These are phyloP conservation scores for Apotomis betuletana DNA, from an alignment of 2,888 invertebrate species.

Conservation along the genomic window DNA sequence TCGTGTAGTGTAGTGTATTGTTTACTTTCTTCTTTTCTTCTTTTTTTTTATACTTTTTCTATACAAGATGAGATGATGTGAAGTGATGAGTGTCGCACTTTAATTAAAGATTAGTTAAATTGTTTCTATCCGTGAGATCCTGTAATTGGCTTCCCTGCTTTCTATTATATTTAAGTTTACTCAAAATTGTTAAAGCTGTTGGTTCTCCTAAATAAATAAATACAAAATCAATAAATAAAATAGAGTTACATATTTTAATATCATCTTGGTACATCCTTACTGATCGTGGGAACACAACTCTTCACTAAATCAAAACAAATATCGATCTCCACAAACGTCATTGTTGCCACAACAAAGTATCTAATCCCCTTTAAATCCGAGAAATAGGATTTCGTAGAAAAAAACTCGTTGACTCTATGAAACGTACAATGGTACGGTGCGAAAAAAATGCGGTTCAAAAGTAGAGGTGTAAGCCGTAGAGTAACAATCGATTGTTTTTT, in stretches of 20 bases:
- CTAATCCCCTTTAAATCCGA: conserved; percentile 82
- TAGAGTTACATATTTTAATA: neutral
- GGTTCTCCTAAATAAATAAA: no score
- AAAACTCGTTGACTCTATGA: conserved; percentile 78
- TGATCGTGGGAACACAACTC: conserved; percentile 64
- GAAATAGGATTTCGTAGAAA: conserved; percentile 75
- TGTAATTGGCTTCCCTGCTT: no score
- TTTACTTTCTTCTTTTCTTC: no score
- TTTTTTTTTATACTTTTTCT: no score
- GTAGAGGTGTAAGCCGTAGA: conserved; percentile 75
- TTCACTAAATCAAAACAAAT: conserved; percentile 77
- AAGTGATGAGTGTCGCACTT: no score
- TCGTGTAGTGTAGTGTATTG: no score
- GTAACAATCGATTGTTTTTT: conserved; percentile 71
- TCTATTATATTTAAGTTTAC: no score
- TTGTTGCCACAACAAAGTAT: conserved; percentile 83
- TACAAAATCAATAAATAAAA: no score
- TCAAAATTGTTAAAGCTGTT: no score
- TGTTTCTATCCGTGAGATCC: no score
- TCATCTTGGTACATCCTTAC: conserved; percentile 1
- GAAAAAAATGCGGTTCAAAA: conserved; percentile 60
- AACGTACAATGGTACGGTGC: conserved; percentile 66
- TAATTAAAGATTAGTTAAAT: no score
- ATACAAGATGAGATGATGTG: no score
- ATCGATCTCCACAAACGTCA: conserved; percentile 73